Evolutionary conservation across 2,113 vertebrate species (phyloP).

Genomic region (Chaetops frenatus): DNA sequence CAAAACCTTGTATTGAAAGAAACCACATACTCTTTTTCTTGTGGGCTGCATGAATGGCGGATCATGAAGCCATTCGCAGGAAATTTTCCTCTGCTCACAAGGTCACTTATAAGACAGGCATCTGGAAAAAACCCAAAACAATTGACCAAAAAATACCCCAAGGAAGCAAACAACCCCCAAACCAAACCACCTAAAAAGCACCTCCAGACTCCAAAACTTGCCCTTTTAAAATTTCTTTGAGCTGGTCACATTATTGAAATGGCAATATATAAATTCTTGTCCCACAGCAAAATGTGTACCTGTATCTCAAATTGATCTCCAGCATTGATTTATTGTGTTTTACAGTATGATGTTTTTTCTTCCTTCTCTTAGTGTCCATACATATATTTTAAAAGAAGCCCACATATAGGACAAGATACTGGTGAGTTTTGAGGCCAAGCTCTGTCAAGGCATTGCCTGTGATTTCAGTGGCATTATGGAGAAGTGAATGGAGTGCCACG

Average conservation of each 20-base stretch:
- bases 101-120: neutral
- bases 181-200: neutral
- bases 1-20: conserved; percentile 51
- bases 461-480: neutral
- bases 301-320: neutral
- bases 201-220: neutral
- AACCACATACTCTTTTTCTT: neutral
- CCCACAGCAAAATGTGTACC: neutral
- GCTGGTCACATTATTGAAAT: neutral
- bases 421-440: neutral
- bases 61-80: conserved; percentile 25
- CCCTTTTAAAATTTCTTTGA: neutral
- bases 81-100: neutral
- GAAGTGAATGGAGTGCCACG: rapidly evolving
- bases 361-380: neutral
- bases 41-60: neutral
- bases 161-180: neutral
- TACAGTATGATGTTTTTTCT: neutral
- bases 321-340: neutral
- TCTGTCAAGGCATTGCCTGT: neutral
- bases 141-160: rapidly evolving
- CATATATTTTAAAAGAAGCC: neutral
- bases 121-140: neutral
- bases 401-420: neutral
- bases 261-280: neutral